These are phyloP conservation scores for Pangasianodon hypophthalmus DNA, from an alignment of 2,113 vertebrate species.

Conservation along the genomic window DNA sequence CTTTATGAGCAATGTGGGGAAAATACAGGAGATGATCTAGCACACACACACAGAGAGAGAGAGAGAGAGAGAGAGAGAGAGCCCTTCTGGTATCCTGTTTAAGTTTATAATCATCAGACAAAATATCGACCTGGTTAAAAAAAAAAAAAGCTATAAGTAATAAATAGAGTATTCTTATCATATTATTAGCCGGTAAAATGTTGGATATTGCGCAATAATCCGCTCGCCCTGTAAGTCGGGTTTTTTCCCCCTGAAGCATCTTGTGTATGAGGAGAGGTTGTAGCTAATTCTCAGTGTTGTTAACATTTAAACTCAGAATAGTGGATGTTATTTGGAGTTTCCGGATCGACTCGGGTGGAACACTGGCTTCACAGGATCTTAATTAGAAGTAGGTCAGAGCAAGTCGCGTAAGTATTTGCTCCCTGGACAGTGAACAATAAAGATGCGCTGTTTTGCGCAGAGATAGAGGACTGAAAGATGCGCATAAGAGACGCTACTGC, in stretches of 20 bases:
- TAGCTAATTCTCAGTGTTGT: neutral
- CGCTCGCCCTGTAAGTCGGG: neutral
- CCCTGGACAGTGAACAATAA: neutral
- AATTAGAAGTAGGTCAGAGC: neutral
- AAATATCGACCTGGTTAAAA: neutral
- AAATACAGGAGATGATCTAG: neutral
- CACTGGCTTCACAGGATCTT: neutral
- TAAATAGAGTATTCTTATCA: neutral
- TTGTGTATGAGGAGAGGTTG: neutral
- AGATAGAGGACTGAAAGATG: slow-evolving; percentile 32
- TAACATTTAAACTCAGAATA: neutral
- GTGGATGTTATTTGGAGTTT: neutral
- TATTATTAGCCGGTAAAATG: too few relatives aligned
- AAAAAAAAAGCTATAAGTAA: neutral
- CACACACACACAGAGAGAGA: neutral
- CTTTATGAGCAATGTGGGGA: neutral
- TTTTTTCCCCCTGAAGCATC: neutral
- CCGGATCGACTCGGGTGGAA: too few relatives aligned
- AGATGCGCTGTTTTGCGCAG: neutral
- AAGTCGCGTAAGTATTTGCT: neutral
- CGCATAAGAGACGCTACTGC: neutral
- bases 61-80: slow-evolving; percentile 7
- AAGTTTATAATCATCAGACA: neutral
- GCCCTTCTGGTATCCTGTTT: neutral
- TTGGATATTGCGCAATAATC: neutral